Evolutionary conservation across 1,140 invertebrate species (phyloP).

Genomic region (Belonocnema kinseyi): DNA sequence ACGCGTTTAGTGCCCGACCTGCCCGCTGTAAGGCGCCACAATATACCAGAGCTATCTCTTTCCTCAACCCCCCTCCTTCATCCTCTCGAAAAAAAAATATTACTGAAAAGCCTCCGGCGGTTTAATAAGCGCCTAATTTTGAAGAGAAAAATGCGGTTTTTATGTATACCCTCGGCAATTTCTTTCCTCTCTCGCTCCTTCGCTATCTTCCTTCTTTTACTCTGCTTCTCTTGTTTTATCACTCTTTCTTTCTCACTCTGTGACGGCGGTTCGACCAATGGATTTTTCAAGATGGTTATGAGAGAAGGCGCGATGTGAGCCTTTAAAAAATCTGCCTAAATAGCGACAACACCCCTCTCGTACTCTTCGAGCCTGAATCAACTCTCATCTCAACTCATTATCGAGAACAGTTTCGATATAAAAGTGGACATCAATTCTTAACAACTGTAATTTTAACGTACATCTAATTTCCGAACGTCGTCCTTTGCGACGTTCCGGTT

Average conservation of each 20-base stretch:
- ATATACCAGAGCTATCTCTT: conserved; percentile 34
- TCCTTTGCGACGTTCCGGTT: no score
- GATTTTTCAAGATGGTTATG: conserved; percentile 40
- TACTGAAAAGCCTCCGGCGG: conserved; percentile 42
- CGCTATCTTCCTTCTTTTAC: background rate
- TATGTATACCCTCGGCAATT: conserved; percentile 51
- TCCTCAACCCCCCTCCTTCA: background rate
- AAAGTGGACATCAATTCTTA: conserved; percentile 3
- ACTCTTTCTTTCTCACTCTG: conserved; percentile 18
- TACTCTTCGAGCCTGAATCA: conserved; percentile 17
- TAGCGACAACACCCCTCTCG: conserved; percentile 34
- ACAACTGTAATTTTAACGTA: conserved; percentile 5
- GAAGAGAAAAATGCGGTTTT: conserved; percentile 53
- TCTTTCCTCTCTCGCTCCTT: conserved; percentile 36
- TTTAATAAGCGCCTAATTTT: conserved; percentile 60
- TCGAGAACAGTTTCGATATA: conserved; percentile 32
- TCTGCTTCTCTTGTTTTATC: conserved; percentile 1
- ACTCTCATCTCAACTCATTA: conserved; percentile 34
- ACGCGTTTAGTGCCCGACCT: conserved; percentile 46
- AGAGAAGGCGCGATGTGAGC: conserved; percentile 39
- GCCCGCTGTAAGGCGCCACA: conserved; percentile 45
- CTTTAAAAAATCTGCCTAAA: conserved; percentile 35
- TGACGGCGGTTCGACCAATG: conserved; percentile 22
- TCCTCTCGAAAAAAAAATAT: conserved; percentile 39
- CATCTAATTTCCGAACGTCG: background rate